Conservation (phyloP, 2,797 vertebrate species). For the Microcaecilia unicolor region DNA sequence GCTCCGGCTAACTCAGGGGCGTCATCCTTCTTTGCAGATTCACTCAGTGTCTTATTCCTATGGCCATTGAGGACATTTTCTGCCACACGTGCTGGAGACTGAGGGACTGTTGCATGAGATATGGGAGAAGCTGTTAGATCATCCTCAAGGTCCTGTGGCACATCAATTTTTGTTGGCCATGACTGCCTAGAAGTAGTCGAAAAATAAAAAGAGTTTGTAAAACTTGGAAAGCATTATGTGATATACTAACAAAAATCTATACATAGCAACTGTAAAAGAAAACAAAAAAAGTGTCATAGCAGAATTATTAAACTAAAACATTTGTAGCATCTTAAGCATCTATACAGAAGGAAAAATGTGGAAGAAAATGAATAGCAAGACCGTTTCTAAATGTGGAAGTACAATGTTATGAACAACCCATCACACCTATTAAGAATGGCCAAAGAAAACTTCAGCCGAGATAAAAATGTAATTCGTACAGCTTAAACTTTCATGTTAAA, state of each 20-base stretch:
- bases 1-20: constrained; percentile 44
- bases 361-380: too few relatives aligned
- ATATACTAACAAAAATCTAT: too few relatives aligned
- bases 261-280: background rate
- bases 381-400: too few relatives aligned
- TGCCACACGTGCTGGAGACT: constrained; percentile 76
- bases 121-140: constrained; percentile 85
- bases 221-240: background rate
- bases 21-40: constrained; percentile 75
- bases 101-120: constrained; percentile 75
- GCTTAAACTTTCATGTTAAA: too few relatives aligned
- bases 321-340: too few relatives aligned
- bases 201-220: background rate
- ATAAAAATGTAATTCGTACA: too few relatives aligned
- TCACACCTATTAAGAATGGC: too few relatives aligned
- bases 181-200: constrained; percentile 68
- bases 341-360: too few relatives aligned
- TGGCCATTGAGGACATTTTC: constrained; percentile 89
- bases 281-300: background rate
- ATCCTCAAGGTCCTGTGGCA: constrained; percentile 92
- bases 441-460: too few relatives aligned
- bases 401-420: too few relatives aligned
- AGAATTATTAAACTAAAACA: too few relatives aligned
- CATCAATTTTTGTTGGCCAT: constrained; percentile 88
- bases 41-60: constrained; percentile 72